These are phyloP conservation scores for Heliconius hewitsoni DNA, from an alignment of 1,140 invertebrate species.

Conservation along the genomic window DNA sequence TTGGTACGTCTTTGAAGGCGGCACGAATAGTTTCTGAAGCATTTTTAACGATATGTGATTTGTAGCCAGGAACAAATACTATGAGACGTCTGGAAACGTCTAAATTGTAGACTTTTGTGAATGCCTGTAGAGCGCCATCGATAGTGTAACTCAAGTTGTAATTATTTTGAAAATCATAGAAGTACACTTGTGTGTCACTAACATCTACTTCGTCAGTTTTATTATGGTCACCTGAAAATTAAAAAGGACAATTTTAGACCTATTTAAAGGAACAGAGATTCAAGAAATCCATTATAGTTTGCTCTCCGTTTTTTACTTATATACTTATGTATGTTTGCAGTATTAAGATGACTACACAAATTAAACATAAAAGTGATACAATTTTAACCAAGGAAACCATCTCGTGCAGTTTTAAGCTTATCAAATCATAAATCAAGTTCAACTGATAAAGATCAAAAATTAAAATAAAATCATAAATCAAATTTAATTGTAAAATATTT, in stretches of 20 bases:
- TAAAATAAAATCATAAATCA: background rate
- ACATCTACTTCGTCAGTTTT: slow-evolving; percentile 56
- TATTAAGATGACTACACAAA: too few species aligned
- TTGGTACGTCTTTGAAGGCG: slow-evolving; percentile 60
- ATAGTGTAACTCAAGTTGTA: slow-evolving; percentile 65
- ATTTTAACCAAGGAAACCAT: too few species aligned
- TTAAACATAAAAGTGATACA: too few species aligned
- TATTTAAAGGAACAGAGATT: too few species aligned
- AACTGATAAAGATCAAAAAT: background rate
- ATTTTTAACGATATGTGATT: slow-evolving; percentile 61
- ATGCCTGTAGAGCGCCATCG: slow-evolving; percentile 47
- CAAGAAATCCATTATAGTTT: too few species aligned
- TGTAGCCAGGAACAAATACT: slow-evolving; percentile 71
- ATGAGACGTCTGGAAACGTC: slow-evolving; percentile 60
- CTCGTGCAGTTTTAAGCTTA: too few species aligned
- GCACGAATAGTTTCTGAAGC: slow-evolving; percentile 62
- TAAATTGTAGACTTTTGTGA: slow-evolving; percentile 56
- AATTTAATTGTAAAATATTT: background rate
- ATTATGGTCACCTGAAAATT: slow-evolving; percentile 70
- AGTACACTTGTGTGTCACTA: slow-evolving; percentile 56
- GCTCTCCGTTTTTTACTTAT: too few species aligned
- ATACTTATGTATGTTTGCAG: too few species aligned
- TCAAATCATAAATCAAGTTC: background rate
- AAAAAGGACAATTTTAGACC: background rate
- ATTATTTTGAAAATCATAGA: slow-evolving; percentile 74